Evolutionary conservation across 2,797 vertebrate species (phyloP).

Genomic region (Sebastes nivosus): DNA sequence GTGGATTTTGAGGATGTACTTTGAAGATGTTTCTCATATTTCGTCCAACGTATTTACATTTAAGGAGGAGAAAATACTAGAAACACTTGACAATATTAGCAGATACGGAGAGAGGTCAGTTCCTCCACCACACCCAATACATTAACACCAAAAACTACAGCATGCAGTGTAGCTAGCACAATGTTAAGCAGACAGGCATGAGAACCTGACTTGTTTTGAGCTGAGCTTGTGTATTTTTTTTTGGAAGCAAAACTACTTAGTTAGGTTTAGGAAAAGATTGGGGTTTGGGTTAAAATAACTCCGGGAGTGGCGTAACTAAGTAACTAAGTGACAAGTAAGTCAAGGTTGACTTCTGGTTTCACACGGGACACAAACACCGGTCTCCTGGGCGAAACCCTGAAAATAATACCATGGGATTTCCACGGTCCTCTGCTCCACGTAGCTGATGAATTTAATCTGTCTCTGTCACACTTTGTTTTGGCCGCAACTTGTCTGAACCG

Average conservation of each 20-base stretch:
- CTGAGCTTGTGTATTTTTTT: neutral
- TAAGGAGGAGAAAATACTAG: neutral
- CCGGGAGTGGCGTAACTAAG: no score
- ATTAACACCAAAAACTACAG: neutral
- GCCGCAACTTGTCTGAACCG: conserved; percentile 35
- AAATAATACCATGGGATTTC: conserved; percentile 40
- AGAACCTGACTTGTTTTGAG: neutral
- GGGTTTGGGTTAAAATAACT: no score
- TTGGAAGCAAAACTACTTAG: no score
- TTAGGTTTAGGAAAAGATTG: no score
- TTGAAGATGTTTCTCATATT: neutral
- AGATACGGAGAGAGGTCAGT: neutral
- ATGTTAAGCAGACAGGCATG: neutral
- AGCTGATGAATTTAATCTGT: conserved; percentile 68
- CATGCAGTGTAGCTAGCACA: neutral
- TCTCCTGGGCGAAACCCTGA: neutral
- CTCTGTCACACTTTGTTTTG: conserved; percentile 68
- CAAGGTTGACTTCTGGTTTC: no score
- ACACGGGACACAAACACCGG: no score
- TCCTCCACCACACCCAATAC: neutral
- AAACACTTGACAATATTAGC: neutral
- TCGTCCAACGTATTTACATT: neutral
- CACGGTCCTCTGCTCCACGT: conserved; percentile 15
- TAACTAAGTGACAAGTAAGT: no score
- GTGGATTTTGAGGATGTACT: neutral